Evolutionary conservation across 2,888 invertebrate species (phyloP), one percentile per base, ranked within the genome.

Genomic region (Endomychus coccineus): DNA sequence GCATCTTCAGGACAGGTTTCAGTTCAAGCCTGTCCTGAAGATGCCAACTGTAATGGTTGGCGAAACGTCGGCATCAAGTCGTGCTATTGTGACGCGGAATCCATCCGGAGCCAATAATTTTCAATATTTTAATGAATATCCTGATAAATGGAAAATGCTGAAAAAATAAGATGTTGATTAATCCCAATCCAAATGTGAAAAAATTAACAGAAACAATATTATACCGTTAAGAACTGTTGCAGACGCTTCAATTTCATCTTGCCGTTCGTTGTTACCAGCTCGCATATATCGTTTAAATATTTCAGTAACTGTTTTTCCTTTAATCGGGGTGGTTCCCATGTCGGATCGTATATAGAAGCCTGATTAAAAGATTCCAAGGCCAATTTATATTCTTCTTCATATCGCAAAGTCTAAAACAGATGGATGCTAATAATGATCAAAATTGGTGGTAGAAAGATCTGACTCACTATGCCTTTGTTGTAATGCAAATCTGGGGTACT

Each of bases 401-500:
- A 88, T 60, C 81, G 83, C 32, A 82, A 68, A 1, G 80, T 82
- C 87, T 85, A 58, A 29, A 60, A 38, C 21, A 7, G 6, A 25
- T 6, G 27, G 27, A 12, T 6, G 5, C 5, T 7, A 10, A 7
- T 10, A 9, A 25, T 10, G 10, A n/a, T n/a, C 13, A 21, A 15
- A 25, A 34, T 29, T 23, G 17, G 15, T n/a, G n/a, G n/a, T n/a
- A 12, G 14, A 36, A 37, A 34, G 23, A 33, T 27, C 29, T 21
- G 48, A 74, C 80, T 77, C 68, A 89, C 88, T 56, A 83, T 75
- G 39, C 81, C 86, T 69, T 83, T 82, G 64, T 90, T 90, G 58
- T 81, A 88, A 66, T 84, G 83, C 27, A 90, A 70, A 66, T 89
- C 87, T 1, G 87, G 79, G 48, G 81, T 82, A 42, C 77, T 78